A percentile compares a stretch with the other conserved stretches of the same genome.
Evolutionary conservation across 1,140 invertebrate genomes (phyloP).

Genomic region (Lepidurus apus): DNA sequence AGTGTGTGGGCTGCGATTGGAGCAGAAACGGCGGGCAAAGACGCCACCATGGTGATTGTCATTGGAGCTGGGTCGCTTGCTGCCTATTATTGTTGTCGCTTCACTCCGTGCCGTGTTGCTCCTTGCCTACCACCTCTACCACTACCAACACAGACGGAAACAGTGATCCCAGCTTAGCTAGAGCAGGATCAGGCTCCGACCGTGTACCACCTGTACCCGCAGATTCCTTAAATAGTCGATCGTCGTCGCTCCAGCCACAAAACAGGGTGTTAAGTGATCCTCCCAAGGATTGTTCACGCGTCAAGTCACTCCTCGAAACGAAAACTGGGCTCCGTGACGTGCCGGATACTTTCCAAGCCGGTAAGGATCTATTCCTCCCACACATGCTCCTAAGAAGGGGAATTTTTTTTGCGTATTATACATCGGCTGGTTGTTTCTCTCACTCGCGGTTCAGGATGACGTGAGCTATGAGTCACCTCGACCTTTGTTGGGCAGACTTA

Average conservation of each 20-base stretch:
- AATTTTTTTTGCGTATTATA: too few species aligned
- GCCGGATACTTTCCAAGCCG: not conserved
- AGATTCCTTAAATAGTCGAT: slow-evolving; percentile 5
- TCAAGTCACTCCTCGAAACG: not conserved
- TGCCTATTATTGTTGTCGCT: slow-evolving; percentile 15
- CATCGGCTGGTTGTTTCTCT: not conserved
- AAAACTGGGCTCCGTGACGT: slow-evolving; percentile 2
- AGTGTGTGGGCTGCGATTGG: not conserved
- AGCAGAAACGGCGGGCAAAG: not conserved
- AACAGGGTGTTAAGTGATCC: slow-evolving; percentile 12
- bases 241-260: not conserved
- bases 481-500: not conserved
- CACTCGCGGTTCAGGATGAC: not conserved
- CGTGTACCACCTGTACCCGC: not conserved
- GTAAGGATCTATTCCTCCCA: not conserved
- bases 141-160: not conserved
- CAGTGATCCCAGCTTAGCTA: not conserved
- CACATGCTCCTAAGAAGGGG: not conserved
- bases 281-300: slow-evolving; percentile 1
- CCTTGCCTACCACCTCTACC: not conserved
- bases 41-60: not conserved
- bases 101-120: not conserved
- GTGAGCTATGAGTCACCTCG: not conserved
- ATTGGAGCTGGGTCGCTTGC: slow-evolving; percentile 7
- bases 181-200: not conserved